Conservation (phyloP, 2,888 invertebrate genomes). For the Lepidocyrtinus sp. region DNA sequence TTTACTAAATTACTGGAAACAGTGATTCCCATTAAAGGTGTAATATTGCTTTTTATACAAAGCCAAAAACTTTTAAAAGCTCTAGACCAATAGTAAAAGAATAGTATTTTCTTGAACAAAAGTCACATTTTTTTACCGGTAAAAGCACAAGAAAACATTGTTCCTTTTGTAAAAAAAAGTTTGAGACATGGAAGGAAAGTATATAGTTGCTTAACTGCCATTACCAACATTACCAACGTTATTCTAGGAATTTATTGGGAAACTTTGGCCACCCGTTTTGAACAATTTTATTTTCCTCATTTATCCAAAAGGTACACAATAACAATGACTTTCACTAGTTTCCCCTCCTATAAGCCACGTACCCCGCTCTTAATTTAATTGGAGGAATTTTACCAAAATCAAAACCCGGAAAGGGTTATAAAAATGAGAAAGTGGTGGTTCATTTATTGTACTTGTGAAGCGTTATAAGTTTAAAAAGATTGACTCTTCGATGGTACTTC, state of each 20-base stretch:
- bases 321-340: not conserved
- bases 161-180: too few species aligned
- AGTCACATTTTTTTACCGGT: too few species aligned
- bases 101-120: too few species aligned
- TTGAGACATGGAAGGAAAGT: too few species aligned
- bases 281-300: not conserved
- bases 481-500: not conserved
- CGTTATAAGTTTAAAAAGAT: not conserved
- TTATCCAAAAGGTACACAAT: not conserved
- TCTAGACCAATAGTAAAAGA: not conserved
- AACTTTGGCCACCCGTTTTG: not conserved
- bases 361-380: not conserved
- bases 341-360: not conserved
- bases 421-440: not conserved
- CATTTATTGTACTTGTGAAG: not conserved
- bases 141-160: too few species aligned
- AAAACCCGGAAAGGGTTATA: not conserved
- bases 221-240: not conserved
- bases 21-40: slow-evolving; percentile 5
- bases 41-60: not conserved
- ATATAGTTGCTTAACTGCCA: not conserved
- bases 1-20: not conserved
- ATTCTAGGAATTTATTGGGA: not conserved
- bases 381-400: not conserved
- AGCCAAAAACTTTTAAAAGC: not conserved